Conservation (phyloP, 2,888 invertebrate species). For the Stenodema calcarata region DNA sequence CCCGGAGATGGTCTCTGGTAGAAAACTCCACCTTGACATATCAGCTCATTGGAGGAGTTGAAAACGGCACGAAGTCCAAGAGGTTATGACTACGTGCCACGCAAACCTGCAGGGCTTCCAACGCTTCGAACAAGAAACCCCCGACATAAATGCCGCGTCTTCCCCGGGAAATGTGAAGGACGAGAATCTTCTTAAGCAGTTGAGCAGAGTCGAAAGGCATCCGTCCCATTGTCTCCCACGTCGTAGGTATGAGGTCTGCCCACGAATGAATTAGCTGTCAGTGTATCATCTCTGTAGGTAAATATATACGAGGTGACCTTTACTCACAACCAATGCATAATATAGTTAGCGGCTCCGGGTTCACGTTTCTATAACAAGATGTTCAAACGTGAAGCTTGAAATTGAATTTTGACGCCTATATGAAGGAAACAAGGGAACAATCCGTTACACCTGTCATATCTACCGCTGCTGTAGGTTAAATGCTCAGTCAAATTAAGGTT, state of each 20-base stretch:
- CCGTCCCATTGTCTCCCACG: constrained; percentile 24
- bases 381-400: not conserved
- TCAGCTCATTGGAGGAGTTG: constrained; percentile 15
- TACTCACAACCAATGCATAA: not conserved
- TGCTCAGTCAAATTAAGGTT: not conserved
- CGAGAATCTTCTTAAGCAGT: not conserved
- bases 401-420: not conserved
- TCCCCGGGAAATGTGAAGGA: constrained; percentile 26
- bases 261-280: constrained; percentile 32
- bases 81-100: constrained; percentile 7
- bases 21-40: constrained; percentile 36
- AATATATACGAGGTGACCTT: not conserved
- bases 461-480: not conserved
- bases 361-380: not conserved
- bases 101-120: constrained; percentile 1
- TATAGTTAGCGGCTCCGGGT: not conserved
- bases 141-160: constrained; percentile 4
- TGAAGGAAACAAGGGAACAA: not conserved
- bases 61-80: constrained; percentile 1
- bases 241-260: not conserved
- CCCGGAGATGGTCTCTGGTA: constrained; percentile 1
- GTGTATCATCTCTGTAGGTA: constrained; percentile 12
- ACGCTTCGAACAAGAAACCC: not conserved
- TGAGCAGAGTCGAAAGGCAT: not conserved
- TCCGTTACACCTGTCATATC: not conserved